Base-by-base conservation (phyloP, 2,888 invertebrate species). In the Bombylius discolor region DNA sequence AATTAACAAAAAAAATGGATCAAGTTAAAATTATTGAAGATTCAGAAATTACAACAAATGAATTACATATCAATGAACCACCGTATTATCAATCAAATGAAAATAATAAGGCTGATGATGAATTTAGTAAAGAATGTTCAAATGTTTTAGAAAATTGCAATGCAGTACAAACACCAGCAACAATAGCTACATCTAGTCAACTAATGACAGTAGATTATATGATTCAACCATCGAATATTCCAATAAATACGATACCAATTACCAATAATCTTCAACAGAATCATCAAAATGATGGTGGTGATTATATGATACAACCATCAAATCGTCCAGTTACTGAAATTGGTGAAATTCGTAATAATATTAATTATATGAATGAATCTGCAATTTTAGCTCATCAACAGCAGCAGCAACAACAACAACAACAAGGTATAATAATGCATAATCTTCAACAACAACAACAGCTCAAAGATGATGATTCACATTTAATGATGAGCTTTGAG, bases 141-240 rank as follows among this genome's bases (percentile, higher is more conserved):
- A 71, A 74, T 59, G 58, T 70, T 11, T 64, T 74, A 34, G 74
- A 74, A 57, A 73, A 67, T 55, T 69, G 66, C 56, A 65, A 65
- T 9, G 49, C 53, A 23, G 4, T 7, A 3, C 5, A 5, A 36
- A 5, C 5, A 44, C 5, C 9, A 9, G 47, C 55, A 31, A 56
- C 56, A 31, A 7, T 45, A 45, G 5, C n/a, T 11, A 55, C 61
- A 5, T 64, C 65, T 5, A 67, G 68, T 63, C 68, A 71, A 49
- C 53, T 58, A 59, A 23, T 23, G 23, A 23, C 23, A 23, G 23
- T 23, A 23, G 81, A 82, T 63, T 82, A 82, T 60, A 72, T 82
- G 49, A 70, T 81, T 53, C 82, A 81, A 63, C 82, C 82, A 2
- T 81, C 81, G 1, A 82, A 82, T 63, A 79, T 80, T 52, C 81